Evolutionary conservation across 2,888 invertebrate genomes (phyloP), one percentile per base, ranked within the genome.

Genomic region (Drosophila nr. fundita): DNA sequence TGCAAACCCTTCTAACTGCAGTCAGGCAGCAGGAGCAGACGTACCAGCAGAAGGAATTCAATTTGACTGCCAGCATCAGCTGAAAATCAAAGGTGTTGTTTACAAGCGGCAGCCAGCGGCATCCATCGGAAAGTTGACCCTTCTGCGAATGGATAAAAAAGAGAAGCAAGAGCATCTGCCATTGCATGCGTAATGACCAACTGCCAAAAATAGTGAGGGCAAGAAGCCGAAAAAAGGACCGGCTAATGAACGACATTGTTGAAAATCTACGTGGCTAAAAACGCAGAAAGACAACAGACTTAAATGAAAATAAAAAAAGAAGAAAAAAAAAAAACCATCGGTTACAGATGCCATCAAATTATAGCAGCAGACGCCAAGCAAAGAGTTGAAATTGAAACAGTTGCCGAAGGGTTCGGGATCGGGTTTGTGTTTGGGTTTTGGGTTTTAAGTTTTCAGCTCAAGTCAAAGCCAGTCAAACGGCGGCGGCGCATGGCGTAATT

Each of bases 101-200:
- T 82, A 76, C 83, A 83, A 79, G 69, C 81, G 76, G 73, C 79
- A 66, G 77, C 70, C 71, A 32, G 64, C 64, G 72, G 77, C 62
- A 65, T 65, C 73, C 68, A 68, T 27, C 50, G 75, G 71, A 55
- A 71, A 78, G 82, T 87, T 90, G 91, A 91, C 90, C 91, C 90
- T 90, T 90, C 78, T 71, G 65, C 76, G 70, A 78, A 78, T 64
- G 59, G 71, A 73, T 58, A 50, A 67, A 61, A 67, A 30, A n/a
- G 21, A 49, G 77, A 48, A 30, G 21, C 60, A 71, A 66, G 87
- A 90, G 91, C 91, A 91, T 91, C 91, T 91, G 91, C 91, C 86
- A 80, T 85, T 89, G 87, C 89, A 89, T 90, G 87, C 87, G 83
- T 90, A 91, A 90, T 90, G 89, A 83, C 89, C 90, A 91, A 91